phyloP scores from a whole-genome alignment of 2,888 invertebrate species.

The Amiota minor region DNA sequence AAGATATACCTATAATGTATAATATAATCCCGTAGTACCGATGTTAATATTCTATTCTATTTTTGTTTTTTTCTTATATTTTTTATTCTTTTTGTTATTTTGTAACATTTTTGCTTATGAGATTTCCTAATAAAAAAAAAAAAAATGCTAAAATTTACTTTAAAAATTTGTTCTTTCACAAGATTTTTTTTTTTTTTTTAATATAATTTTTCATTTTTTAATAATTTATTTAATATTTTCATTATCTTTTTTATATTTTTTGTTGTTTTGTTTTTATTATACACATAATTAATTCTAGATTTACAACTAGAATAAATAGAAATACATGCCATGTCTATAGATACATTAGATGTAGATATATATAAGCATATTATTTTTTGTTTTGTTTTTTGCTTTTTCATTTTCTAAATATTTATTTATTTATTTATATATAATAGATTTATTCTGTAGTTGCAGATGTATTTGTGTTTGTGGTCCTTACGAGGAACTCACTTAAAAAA shows the following conservation, averaged over 20 bases:
- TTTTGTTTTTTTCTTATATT: no score
- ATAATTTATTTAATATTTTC: background rate
- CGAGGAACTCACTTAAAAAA: constrained; percentile 14
- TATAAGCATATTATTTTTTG: background rate
- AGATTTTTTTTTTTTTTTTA: background rate
- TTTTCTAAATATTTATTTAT: constrained; percentile 7
- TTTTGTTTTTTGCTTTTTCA: background rate
- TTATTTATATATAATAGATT: background rate
- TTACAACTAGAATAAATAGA: constrained; percentile 20
- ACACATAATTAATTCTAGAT: constrained; percentile 3
- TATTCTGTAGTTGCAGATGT: constrained; percentile 14
- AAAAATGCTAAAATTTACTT: background rate
- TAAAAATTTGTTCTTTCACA: constrained; percentile 16
- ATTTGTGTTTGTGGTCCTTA: constrained; percentile 19
- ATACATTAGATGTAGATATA: background rate
- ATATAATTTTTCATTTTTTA: constrained; percentile 7
- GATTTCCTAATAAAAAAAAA: no score
- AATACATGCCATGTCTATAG: constrained; percentile 12
- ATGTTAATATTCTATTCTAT: no score
- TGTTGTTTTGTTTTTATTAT: background rate
- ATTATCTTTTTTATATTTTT: background rate
- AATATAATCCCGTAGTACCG: no score
- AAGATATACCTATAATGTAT: no score
- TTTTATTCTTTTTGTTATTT: no score
- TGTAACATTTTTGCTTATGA: no score